Evolutionary conservation across 2,113 vertebrate genomes (phyloP).

Genomic region (Origma solitaria): DNA sequence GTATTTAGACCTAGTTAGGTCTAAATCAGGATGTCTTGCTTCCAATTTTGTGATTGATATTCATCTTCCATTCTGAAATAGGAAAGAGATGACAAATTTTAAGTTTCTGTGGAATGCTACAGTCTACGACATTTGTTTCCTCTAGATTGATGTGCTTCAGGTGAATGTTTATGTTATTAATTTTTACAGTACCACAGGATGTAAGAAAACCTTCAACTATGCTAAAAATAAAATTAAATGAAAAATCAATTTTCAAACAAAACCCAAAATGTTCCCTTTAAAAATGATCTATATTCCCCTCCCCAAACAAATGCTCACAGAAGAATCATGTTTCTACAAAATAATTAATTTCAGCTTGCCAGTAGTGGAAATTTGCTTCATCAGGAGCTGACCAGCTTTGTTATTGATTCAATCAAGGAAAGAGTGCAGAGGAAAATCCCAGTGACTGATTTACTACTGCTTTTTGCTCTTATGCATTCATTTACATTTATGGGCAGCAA

Average conservation of each 20-base stretch:
- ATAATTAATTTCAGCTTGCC: background rate
- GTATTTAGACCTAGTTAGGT: background rate
- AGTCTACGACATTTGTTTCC: background rate
- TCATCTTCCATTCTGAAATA: background rate
- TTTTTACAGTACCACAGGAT: background rate
- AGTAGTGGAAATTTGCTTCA: background rate
- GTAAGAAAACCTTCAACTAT: background rate
- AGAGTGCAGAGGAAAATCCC: background rate
- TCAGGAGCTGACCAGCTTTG: background rate
- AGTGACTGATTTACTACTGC: background rate
- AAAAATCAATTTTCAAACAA: background rate
- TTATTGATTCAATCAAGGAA: background rate
- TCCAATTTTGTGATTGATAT: background rate
- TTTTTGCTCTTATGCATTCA: background rate
- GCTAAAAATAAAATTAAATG: background rate
- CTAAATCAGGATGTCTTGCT: background rate
- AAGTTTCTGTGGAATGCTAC: background rate
- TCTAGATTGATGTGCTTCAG: background rate
- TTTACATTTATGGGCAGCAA: background rate
- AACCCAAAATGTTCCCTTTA: background rate
- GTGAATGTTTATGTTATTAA: background rate
- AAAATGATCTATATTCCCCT: background rate
- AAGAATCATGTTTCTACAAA: background rate
- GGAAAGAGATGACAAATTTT: background rate
- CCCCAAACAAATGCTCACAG: background rate